phyloP scores from a whole-genome alignment of 2,113 vertebrate species.

The Diadophis punctatus region DNA sequence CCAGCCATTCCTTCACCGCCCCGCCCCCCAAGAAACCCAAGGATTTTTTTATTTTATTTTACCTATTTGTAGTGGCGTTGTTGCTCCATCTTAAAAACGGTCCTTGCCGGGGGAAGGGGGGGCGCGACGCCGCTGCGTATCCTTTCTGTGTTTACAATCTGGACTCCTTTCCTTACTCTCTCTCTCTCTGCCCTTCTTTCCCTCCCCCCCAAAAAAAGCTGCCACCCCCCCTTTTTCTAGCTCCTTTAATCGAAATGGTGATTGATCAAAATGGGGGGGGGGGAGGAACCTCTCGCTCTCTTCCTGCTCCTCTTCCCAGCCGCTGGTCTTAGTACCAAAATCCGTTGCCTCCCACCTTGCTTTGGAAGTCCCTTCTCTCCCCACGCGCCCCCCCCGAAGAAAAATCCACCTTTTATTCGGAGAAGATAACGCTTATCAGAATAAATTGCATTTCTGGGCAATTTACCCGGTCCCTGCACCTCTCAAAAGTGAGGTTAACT shows the following conservation, averaged over 20 bases:
- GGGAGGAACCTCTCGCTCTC: background rate
- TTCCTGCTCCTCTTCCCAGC: background rate
- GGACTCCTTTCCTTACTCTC: background rate
- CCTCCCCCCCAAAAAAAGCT: background rate
- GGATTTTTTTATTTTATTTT: constrained; percentile 8
- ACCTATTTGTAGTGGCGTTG: constrained; percentile 45
- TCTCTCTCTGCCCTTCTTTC: background rate
- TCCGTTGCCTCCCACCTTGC: background rate
- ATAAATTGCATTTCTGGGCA: background rate
- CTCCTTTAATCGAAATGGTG: constrained; percentile 20
- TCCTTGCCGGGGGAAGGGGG: background rate
- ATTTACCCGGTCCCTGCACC: background rate
- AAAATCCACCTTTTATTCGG: background rate
- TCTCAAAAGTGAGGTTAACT: background rate
- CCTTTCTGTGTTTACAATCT: background rate
- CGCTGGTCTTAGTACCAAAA: background rate
- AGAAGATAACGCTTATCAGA: background rate
- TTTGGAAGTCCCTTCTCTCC: background rate
- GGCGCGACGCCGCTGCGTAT: background rate
- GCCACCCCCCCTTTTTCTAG: constrained; percentile 1
- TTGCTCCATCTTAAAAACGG: constrained; percentile 36
- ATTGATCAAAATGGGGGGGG: constrained; percentile 16
- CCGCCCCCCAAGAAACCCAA: background rate
- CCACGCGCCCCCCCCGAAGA: background rate
- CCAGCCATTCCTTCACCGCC: background rate